phyloP scores from a whole-genome alignment of 2,797 vertebrate species.

The Poeciliopsis presidionis region DNA sequence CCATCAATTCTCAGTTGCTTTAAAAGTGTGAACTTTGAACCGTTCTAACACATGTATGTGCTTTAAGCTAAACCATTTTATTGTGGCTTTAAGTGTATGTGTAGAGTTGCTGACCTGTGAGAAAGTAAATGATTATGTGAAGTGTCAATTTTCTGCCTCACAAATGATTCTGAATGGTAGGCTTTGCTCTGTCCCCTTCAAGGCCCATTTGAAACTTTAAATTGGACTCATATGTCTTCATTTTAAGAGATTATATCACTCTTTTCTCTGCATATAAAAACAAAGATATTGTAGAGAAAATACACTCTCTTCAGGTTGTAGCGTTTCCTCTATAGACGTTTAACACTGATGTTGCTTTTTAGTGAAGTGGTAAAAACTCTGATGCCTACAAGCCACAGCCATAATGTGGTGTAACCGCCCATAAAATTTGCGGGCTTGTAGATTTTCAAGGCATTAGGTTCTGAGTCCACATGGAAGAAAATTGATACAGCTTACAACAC shows the following conservation, averaged over 20 bases:
- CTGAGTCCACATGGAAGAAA: neutral
- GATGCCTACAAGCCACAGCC: neutral
- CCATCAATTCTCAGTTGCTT: neutral
- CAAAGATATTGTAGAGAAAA: neutral
- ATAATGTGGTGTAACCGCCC: neutral
- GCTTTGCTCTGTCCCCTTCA: neutral
- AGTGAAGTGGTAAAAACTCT: neutral
- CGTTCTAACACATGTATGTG: neutral
- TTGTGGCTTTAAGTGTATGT: neutral
- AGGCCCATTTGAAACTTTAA: neutral
- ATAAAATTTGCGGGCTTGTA: neutral
- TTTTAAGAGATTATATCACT: neutral
- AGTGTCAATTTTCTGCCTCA: neutral
- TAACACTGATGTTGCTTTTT: neutral
- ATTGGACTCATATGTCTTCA: neutral
- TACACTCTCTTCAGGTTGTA: neutral
- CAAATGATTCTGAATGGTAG: neutral
- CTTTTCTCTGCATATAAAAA: neutral
- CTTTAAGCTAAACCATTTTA: neutral
- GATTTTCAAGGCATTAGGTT: neutral
- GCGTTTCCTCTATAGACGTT: neutral
- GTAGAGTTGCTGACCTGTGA: neutral
- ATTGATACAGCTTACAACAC: neutral
- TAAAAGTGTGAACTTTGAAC: neutral
- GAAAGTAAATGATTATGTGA: neutral